Evolutionary conservation across 2,797 vertebrate species (phyloP).

Genomic region (Siniperca scherzeri): DNA sequence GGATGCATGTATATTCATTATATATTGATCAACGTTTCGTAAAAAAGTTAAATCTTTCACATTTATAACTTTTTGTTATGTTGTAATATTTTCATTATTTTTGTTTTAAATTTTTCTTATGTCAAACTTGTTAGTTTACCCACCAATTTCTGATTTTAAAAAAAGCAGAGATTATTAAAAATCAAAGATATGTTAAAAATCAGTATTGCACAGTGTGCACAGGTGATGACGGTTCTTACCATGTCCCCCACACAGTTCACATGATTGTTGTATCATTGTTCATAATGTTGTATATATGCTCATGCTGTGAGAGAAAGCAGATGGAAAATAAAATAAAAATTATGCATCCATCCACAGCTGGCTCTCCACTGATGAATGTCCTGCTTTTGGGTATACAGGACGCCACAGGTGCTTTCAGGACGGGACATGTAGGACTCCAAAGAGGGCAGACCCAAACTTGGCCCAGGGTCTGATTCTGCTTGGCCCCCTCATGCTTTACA

Average conservation of each 20-base stretch:
- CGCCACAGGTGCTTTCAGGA: conserved; percentile 44
- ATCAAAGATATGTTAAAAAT: background rate
- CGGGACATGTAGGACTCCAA: background rate
- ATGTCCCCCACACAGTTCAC: background rate
- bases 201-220: background rate
- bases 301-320: background rate
- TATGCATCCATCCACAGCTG: conserved; percentile 52
- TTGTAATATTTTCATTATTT: background rate
- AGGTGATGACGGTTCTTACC: background rate
- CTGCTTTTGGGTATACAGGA: conserved; percentile 5
- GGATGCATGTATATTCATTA: background rate
- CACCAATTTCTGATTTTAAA: background rate
- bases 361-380: conserved; percentile 64
- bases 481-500: conserved; percentile 52
- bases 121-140: no score
- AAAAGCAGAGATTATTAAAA: background rate
- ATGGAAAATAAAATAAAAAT: conserved; percentile 23
- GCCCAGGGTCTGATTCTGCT: background rate
- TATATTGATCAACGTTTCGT: background rate
- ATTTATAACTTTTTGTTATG: background rate
- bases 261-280: background rate
- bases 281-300: background rate
- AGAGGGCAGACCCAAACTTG: conserved; percentile 27
- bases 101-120: background rate
- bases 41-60: background rate